Conservation (phyloP, 2,888 invertebrate species). For the Itoplectis maculator region DNA sequence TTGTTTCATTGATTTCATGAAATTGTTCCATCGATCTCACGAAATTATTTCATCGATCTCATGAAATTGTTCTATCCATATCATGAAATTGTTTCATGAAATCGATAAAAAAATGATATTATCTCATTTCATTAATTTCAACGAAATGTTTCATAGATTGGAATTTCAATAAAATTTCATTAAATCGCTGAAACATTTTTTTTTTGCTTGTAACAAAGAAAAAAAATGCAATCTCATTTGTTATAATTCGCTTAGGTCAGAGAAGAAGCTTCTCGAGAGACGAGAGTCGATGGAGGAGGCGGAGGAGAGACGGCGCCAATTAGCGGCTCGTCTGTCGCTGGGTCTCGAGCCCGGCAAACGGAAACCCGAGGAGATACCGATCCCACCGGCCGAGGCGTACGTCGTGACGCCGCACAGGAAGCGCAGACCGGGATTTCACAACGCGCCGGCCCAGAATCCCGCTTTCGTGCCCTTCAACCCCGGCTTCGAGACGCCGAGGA, state of each 20-base stretch:
- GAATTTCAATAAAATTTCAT: too few species aligned
- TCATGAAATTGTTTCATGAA: too few species aligned
- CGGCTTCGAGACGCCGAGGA: conserved; percentile 84
- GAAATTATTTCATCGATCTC: too few species aligned
- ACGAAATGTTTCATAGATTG: too few species aligned
- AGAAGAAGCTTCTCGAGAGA: conserved; percentile 81
- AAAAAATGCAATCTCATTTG: conserved; percentile 33
- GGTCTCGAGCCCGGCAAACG: conserved; percentile 89
- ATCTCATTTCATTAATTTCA: too few species aligned
- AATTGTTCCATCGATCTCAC: too few species aligned
- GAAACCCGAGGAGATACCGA: conserved; percentile 89
- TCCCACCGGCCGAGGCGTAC: conserved; percentile 91
- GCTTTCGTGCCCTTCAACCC: conserved; percentile 92
- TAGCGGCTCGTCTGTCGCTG: conserved; percentile 85
- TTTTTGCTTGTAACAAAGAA: too few species aligned
- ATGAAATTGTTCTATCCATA: too few species aligned
- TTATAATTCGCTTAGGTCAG: conserved; percentile 74
- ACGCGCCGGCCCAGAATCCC: conserved; percentile 94
- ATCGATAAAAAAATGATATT: too few species aligned
- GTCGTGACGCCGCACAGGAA: conserved; percentile 95
- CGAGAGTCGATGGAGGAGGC: conserved; percentile 82
- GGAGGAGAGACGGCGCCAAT: conserved; percentile 81
- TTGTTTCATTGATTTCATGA: too few species aligned
- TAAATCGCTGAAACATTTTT: too few species aligned
- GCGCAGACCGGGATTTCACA: conserved; percentile 94